Conservation (phyloP, 1,140 invertebrate genomes). For the Megalonaias nervosa region DNA sequence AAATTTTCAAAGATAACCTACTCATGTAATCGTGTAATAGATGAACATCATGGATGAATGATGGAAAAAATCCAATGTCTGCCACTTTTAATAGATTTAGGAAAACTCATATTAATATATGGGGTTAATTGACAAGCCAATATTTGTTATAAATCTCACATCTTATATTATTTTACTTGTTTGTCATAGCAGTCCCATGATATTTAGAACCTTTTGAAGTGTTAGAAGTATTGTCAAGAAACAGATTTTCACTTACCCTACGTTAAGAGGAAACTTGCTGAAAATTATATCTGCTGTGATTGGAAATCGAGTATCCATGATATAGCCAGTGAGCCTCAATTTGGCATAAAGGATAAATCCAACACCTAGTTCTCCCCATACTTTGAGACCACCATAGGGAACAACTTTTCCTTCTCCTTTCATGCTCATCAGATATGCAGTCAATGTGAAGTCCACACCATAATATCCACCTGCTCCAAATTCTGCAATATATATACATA, state of each 20-base stretch:
- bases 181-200: too few relatives aligned
- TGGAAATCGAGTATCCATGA: constrained; percentile 46
- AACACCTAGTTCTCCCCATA: constrained; percentile 37
- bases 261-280: constrained; percentile 52
- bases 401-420: constrained; percentile 21
- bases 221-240: too few relatives aligned
- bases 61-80: too few relatives aligned
- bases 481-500: constrained; percentile 22
- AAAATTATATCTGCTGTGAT: constrained; percentile 49
- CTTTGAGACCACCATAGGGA: constrained; percentile 39
- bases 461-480: constrained; percentile 52
- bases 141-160: too few relatives aligned
- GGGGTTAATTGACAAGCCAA: too few relatives aligned
- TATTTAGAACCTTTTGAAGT: too few relatives aligned
- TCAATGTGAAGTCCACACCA: constrained; percentile 46
- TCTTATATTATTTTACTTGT: too few relatives aligned
- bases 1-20: too few relatives aligned
- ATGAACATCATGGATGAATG: too few relatives aligned
- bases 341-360: constrained; percentile 43
- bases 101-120: too few relatives aligned
- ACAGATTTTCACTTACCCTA: constrained; percentile 38
- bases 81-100: too few relatives aligned
- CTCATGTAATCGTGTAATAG: too few relatives aligned
- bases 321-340: constrained; percentile 43
- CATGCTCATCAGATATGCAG: constrained; percentile 43